phyloP scores from a whole-genome alignment of 2,888 invertebrate species.

The Helobdella robusta region DNA sequence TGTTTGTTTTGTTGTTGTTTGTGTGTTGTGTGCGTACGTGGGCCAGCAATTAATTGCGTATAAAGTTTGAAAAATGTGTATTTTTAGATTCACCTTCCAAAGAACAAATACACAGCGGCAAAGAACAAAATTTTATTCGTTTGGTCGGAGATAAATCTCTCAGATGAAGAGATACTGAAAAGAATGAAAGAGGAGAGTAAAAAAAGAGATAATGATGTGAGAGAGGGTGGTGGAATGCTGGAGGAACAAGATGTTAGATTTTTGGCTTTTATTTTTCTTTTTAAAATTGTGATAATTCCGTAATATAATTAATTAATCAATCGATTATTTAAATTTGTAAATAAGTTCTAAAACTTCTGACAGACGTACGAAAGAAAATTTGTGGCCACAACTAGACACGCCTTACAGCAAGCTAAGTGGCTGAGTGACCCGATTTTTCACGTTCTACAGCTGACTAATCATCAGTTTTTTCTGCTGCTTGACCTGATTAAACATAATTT shows the following conservation, averaged over 20 bases:
- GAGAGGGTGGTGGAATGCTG: background rate
- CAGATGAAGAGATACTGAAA: constrained; percentile 4
- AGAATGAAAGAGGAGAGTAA: too few relatives aligned
- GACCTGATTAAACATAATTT: too few relatives aligned
- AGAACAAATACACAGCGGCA: background rate
- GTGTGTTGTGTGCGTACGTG: too few relatives aligned
- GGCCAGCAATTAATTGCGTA: too few relatives aligned
- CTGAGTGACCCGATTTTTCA: background rate
- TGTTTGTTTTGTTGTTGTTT: too few relatives aligned
- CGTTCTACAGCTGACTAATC: background rate
- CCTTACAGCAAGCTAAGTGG: constrained; percentile 3
- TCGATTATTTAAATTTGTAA: too few relatives aligned
- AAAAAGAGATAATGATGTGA: too few relatives aligned
- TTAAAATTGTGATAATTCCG: background rate
- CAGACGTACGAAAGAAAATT: background rate
- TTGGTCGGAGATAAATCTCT: constrained; percentile 1
- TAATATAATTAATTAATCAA: background rate
- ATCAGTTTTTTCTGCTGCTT: too few relatives aligned
- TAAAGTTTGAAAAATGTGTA: too few relatives aligned
- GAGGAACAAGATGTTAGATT: background rate
- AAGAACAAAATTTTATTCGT: constrained; percentile 5
- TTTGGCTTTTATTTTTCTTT: background rate
- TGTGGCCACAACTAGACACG: constrained; percentile 4
- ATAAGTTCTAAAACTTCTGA: too few relatives aligned
- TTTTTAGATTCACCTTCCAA: background rate